Evolutionary conservation across 2,113 vertebrate species (phyloP).

Genomic region (Heterocephalus glaber): DNA sequence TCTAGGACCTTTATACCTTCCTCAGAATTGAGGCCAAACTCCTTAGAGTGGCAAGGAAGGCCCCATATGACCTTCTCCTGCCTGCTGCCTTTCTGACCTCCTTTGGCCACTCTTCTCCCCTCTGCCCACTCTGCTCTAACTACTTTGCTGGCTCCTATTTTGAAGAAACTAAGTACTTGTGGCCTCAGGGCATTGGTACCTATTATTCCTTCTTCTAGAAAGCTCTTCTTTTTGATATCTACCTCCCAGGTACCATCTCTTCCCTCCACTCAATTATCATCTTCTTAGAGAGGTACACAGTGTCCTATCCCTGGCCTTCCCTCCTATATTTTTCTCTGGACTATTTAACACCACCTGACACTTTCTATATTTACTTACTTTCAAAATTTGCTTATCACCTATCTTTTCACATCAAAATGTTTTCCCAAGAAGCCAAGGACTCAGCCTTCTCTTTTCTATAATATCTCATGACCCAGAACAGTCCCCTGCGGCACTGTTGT

Average conservation of each 20-base stretch:
- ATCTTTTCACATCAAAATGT: not conserved
- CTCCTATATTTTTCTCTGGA: conserved; percentile 14
- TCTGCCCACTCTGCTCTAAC: not conserved
- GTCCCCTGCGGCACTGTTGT: not conserved
- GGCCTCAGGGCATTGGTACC: not conserved
- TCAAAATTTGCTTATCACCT: not conserved
- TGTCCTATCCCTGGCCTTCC: not conserved
- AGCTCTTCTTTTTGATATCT: not conserved
- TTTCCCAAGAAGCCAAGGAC: not conserved
- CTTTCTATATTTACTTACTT: not conserved
- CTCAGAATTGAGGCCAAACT: not conserved
- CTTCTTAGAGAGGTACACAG: not conserved
- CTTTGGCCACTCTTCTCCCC: not conserved
- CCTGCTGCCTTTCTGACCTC: not conserved
- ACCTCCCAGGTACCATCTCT: not conserved
- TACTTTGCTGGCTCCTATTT: not conserved
- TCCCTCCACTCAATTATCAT: conserved; percentile 7
- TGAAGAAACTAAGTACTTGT: not conserved
- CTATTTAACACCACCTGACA: not conserved
- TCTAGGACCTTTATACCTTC: not conserved
- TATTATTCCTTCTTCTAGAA: not conserved
- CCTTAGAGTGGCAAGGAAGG: not conserved
- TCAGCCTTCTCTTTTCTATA: not conserved
- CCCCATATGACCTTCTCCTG: not conserved
- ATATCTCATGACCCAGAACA: not conserved